phyloP scores from a whole-genome alignment of 2,797 vertebrate genomes.

The Sebastes matsubarae region DNA sequence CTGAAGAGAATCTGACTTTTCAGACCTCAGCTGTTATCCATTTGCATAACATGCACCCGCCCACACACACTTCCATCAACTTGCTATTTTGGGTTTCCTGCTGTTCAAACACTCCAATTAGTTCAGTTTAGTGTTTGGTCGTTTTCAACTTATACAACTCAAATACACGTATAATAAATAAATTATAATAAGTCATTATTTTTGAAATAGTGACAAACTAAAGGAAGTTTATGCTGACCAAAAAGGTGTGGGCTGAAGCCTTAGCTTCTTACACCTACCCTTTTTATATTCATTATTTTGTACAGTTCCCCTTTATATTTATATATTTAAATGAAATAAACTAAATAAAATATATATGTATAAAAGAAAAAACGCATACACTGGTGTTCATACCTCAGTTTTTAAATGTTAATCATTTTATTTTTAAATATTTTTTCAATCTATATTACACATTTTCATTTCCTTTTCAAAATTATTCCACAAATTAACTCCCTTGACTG shows the following conservation, averaged over 20 bases:
- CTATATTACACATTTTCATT: background rate
- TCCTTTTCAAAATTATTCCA: too few species aligned
- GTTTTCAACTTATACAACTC: background rate
- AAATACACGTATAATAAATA: background rate
- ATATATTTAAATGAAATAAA: background rate
- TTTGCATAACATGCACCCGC: conserved; percentile 28
- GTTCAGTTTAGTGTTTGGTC: background rate
- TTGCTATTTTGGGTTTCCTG: conserved; percentile 13
- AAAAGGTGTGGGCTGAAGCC: background rate
- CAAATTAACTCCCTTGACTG: too few species aligned
- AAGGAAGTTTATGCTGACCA: background rate
- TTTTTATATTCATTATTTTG: background rate
- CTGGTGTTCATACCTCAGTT: background rate
- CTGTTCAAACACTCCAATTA: conserved; percentile 8
- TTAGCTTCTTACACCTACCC: background rate
- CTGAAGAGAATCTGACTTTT: conserved; percentile 17
- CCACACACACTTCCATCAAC: conserved; percentile 29
- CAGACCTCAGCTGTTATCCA: conserved; percentile 4
- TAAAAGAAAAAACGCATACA: background rate
- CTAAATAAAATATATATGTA: background rate
- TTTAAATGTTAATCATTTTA: background rate
- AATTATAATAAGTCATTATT: too few species aligned
- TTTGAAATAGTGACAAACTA: background rate
- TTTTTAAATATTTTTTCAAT: background rate
- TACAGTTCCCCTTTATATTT: background rate